Conservation (phyloP, 1,140 invertebrate genomes). For the Drosophila cardini region DNA sequence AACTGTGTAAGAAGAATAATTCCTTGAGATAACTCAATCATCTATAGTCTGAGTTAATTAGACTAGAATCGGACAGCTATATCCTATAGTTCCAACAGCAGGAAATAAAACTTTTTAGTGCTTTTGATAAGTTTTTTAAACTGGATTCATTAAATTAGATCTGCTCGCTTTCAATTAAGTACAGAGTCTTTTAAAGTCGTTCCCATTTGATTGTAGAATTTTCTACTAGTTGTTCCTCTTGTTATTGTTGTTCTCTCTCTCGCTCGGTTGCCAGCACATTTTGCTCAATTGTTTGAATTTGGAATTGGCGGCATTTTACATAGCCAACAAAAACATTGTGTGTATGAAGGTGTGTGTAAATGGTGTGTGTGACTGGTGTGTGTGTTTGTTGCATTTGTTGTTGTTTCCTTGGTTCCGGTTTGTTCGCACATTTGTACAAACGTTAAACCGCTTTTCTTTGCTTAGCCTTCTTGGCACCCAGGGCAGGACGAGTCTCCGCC, state of each 20-base stretch:
- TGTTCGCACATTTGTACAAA: constrained; percentile 47
- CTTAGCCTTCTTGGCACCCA: constrained; percentile 24
- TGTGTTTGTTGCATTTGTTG: constrained; percentile 51
- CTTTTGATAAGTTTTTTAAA: no score
- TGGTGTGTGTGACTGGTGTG: background rate
- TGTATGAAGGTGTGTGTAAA: no score
- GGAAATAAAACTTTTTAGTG: no score
- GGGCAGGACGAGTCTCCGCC: constrained; percentile 20
- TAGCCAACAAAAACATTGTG: background rate
- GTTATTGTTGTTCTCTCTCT: constrained; percentile 2
- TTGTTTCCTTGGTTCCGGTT: constrained; percentile 77
- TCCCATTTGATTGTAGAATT: no score
- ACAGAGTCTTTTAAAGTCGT: no score
- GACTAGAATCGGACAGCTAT: no score
- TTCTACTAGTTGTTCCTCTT: background rate
- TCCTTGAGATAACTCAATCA: no score
- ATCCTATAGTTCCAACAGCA: no score
- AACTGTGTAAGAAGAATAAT: no score
- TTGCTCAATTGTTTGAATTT: constrained; percentile 53
- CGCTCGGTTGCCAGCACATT: constrained; percentile 52
- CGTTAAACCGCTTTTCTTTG: constrained; percentile 39
- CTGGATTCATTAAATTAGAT: no score
- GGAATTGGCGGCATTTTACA: constrained; percentile 75
- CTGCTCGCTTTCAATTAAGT: no score
- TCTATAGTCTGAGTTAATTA: no score